phyloP scores from a whole-genome alignment of 2,888 invertebrate genomes.

The Eueremaeus valkanovi region DNA sequence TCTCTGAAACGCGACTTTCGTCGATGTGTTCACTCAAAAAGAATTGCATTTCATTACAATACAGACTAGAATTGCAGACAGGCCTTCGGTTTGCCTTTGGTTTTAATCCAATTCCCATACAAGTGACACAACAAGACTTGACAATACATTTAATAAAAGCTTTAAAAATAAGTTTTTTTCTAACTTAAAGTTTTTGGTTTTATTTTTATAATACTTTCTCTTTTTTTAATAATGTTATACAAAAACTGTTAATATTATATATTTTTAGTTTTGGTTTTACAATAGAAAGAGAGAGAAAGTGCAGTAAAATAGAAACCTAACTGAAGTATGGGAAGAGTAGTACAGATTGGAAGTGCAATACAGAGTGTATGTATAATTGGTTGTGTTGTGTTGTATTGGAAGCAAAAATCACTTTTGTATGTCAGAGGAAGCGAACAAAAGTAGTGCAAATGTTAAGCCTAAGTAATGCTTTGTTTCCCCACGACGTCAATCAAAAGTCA shows the following conservation, averaged over 20 bases:
- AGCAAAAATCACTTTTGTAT: constrained; percentile 25
- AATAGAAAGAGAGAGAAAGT: not conserved
- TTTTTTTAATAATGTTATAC: constrained; percentile 13
- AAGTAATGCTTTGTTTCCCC: constrained; percentile 35
- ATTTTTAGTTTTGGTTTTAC: constrained; percentile 1
- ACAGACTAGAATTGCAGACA: not conserved
- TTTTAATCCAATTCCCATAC: constrained; percentile 22
- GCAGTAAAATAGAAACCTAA: no score
- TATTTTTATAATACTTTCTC: not conserved
- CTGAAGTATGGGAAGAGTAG: no score
- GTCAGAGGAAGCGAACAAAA: not conserved
- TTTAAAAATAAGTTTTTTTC: constrained; percentile 15
- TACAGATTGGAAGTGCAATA: not conserved
- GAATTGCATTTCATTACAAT: not conserved
- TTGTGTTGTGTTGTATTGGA: not conserved
- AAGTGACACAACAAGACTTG: constrained; percentile 25
- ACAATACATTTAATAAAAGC: constrained; percentile 33
- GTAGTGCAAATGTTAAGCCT: constrained; percentile 24
- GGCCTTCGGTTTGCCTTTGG: not conserved
- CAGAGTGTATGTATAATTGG: constrained; percentile 18
- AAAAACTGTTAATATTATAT: not conserved
- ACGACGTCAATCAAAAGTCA: constrained; percentile 36
- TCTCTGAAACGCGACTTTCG: not conserved
- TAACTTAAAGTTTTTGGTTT: not conserved
- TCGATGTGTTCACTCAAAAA: not conserved